A percentile compares a stretch with the other conserved stretches of the same genome.
phyloP scores from a whole-genome alignment of 2,888 invertebrate genomes.

The Arctia plantaginis region DNA sequence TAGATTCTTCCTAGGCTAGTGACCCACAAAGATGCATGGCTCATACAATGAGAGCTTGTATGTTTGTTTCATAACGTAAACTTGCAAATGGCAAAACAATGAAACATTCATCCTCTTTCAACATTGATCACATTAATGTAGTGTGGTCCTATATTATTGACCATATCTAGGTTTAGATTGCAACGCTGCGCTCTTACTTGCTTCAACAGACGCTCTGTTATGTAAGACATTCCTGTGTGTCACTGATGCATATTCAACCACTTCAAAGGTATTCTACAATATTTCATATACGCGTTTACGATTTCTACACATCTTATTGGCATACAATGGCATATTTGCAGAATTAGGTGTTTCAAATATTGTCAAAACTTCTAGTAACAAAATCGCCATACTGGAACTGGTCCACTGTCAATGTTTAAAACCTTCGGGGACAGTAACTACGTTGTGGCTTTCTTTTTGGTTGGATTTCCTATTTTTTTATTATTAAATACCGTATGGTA shows the following conservation, averaged over 20 bases:
- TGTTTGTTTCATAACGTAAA: neutral
- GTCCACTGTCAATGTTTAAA: too few relatives aligned
- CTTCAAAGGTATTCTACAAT: neutral
- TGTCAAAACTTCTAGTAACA: neutral
- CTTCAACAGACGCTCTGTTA: neutral
- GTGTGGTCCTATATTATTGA: neutral
- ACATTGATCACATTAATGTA: neutral
- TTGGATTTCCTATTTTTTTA: too few relatives aligned
- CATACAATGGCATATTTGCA: neutral
- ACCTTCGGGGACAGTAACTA: too few relatives aligned
- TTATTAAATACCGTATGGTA: too few relatives aligned
- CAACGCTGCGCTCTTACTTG: neutral
- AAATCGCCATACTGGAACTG: neutral
- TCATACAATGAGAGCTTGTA: neutral
- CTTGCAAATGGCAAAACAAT: neutral
- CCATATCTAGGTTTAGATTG: neutral
- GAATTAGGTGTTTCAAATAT: neutral
- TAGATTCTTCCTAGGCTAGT: neutral
- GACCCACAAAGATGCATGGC: neutral
- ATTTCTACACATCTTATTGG: neutral
- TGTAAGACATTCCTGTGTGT: neutral
- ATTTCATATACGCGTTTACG: neutral
- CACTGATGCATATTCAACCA: neutral
- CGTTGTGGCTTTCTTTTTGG: neutral
- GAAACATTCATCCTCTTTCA: neutral